These are phyloP conservation scores for Tridacna crocea DNA, from an alignment of 2,888 invertebrate species.

Conservation along the genomic window DNA sequence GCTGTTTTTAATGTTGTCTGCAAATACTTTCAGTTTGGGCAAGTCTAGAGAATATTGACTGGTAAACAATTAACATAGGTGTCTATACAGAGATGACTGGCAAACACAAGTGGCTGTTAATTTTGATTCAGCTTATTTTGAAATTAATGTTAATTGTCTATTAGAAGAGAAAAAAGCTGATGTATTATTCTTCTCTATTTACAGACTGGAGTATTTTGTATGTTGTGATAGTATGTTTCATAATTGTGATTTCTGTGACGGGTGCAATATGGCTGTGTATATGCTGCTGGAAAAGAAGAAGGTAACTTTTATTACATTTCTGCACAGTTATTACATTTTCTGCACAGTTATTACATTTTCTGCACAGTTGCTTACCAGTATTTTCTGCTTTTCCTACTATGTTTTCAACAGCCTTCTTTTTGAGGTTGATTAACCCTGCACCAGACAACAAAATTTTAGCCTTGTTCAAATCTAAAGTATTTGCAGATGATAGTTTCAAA, in stretches of 20 bases:
- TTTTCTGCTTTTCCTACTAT: background rate
- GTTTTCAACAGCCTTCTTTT: background rate
- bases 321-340: background rate
- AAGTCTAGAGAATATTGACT: too few species aligned
- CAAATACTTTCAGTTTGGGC: too few species aligned
- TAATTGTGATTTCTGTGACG: slow-evolving; percentile 78
- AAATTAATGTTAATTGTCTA: too few species aligned
- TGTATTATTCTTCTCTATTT: slow-evolving; percentile 28
- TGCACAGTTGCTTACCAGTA: background rate
- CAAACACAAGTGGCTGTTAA: too few species aligned
- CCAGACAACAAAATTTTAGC: too few species aligned
- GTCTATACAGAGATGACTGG: too few species aligned
- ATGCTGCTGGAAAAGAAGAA: slow-evolving; percentile 79
- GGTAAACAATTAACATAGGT: too few species aligned
- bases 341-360: background rate
- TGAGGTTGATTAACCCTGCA: too few species aligned
- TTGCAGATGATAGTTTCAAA: too few species aligned
- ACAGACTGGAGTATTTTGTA: slow-evolving; percentile 97
- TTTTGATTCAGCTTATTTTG: too few species aligned
- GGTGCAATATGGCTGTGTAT: slow-evolving; percentile 79
- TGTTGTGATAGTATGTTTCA: slow-evolving; percentile 88
- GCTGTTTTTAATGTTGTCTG: too few species aligned
- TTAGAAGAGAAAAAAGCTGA: background rate
- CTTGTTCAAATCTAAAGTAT: too few species aligned
- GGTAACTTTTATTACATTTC: slow-evolving; percentile 63